These are phyloP conservation scores for Baronia brevicornis DNA, from an alignment of 2,888 invertebrate species.

Conservation along the genomic window DNA sequence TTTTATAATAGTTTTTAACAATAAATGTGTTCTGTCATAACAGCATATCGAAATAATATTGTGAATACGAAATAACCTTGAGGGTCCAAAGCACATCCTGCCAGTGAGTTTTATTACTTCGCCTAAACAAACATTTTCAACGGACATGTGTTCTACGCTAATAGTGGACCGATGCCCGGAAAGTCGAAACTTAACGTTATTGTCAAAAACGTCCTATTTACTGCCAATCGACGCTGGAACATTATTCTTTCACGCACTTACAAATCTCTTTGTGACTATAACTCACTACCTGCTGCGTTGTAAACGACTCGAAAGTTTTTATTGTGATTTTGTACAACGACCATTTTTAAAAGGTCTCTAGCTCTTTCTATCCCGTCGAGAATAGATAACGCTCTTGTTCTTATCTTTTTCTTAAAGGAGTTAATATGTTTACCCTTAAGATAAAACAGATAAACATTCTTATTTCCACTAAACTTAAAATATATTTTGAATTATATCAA, in stretches of 20 bases:
- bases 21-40: conserved; percentile 8
- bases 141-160: conserved; percentile 55
- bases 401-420: conserved; percentile 56
- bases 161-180: conserved; percentile 38
- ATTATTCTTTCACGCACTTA: conserved; percentile 43
- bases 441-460: too few relatives aligned
- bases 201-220: conserved; percentile 49
- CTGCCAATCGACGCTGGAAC: conserved; percentile 37
- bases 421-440: conserved; percentile 31
- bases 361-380: conserved; percentile 38
- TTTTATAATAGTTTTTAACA: conserved; percentile 2
- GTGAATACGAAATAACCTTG: conserved; percentile 58
- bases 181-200: conserved; percentile 28
- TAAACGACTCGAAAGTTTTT: conserved; percentile 45
- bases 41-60: conserved; percentile 16
- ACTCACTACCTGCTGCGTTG: conserved; percentile 47
- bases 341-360: conserved; percentile 45
- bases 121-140: conserved; percentile 67
- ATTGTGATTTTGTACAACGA: conserved; percentile 40
- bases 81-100: conserved; percentile 69
- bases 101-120: conserved; percentile 59
- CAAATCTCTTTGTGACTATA: conserved; percentile 42
- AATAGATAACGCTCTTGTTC: conserved; percentile 44
- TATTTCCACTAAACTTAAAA: too few relatives aligned
- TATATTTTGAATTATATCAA: too few relatives aligned